phyloP scores from a whole-genome alignment of 2,888 invertebrate species.

The Bellardia pandia region DNA sequence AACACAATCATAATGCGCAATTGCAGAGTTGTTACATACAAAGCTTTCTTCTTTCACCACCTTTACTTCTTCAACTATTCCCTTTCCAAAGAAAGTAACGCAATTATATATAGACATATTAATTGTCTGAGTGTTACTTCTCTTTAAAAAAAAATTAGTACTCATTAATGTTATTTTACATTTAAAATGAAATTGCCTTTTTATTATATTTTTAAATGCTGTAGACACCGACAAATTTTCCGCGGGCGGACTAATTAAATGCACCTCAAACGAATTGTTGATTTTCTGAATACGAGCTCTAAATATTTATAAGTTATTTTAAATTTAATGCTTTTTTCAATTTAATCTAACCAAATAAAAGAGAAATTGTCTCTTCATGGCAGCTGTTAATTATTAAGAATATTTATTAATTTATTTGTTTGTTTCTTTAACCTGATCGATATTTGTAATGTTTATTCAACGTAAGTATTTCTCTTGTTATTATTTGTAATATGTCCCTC shows the following conservation, averaged over 20 bases:
- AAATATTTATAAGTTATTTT: too few relatives aligned
- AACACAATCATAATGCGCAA: too few relatives aligned
- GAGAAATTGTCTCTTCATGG: conserved; percentile 36
- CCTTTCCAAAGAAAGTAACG: too few relatives aligned
- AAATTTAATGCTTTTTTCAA: not conserved
- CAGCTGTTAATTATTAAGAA: conserved; percentile 59
- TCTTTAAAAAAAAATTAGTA: too few relatives aligned
- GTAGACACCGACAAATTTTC: conserved; percentile 15
- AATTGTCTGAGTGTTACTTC: too few relatives aligned
- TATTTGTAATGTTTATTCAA: not conserved
- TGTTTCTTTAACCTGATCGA: not conserved
- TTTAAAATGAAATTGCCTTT: conserved; percentile 40
- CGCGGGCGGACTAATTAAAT: conserved; percentile 69
- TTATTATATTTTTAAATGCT: not conserved
- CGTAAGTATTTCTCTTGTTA: not conserved
- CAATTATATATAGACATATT: too few relatives aligned
- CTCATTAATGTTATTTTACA: too few relatives aligned
- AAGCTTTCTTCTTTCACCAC: too few relatives aligned
- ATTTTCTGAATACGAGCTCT: not conserved
- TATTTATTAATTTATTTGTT: not conserved
- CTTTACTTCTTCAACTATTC: too few relatives aligned
- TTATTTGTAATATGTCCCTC: too few relatives aligned
- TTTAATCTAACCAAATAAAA: conserved; percentile 69
- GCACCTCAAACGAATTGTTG: not conserved
- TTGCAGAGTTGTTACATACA: too few relatives aligned